These are phyloP conservation scores for Platycheirus rosarum DNA, from an alignment of 2,888 invertebrate genomes.

Conservation along the genomic window DNA sequence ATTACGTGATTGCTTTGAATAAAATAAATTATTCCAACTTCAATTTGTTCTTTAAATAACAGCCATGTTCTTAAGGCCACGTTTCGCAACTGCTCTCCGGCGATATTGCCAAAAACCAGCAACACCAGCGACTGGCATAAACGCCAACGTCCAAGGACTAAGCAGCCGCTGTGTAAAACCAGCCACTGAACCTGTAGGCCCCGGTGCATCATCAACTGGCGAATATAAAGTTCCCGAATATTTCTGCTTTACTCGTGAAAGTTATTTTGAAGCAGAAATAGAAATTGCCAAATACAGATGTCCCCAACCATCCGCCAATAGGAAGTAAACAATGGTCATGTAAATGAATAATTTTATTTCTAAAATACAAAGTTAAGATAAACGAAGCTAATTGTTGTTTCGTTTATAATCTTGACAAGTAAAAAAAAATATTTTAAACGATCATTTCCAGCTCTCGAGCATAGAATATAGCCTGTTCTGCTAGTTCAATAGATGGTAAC, in stretches of 20 bases:
- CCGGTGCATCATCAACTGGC: conserved; percentile 81
- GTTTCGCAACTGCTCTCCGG: conserved; percentile 14
- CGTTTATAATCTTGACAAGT: conserved; percentile 21
- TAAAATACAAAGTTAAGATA: conserved; percentile 66
- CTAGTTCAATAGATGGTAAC: conserved; percentile 94
- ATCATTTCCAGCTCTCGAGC: conserved; percentile 99
- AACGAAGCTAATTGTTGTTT: conserved; percentile 45
- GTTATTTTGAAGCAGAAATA: conserved; percentile 92
- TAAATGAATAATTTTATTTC: conserved; percentile 64
- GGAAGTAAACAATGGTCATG: conserved; percentile 75
- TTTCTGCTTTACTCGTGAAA: conserved; percentile 89
- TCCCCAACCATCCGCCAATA: conserved; percentile 88
- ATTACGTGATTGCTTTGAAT: conserved; percentile 25
- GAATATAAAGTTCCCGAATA: conserved; percentile 95
- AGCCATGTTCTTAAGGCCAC: conserved; percentile 50
- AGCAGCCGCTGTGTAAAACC: conserved; percentile 85
- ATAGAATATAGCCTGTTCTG: conserved; percentile 97
- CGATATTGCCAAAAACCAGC: conserved; percentile 75
- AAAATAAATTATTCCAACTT: not conserved
- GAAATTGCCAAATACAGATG: conserved; percentile 91
- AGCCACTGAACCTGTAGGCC: conserved; percentile 81
- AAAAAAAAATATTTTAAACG: conserved; percentile 86
- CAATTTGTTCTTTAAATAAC: not conserved
- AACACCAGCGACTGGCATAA: conserved; percentile 71
- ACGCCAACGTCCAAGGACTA: conserved; percentile 86